phyloP scores from a whole-genome alignment of 2,888 invertebrate genomes.

The Drosophila merina region DNA sequence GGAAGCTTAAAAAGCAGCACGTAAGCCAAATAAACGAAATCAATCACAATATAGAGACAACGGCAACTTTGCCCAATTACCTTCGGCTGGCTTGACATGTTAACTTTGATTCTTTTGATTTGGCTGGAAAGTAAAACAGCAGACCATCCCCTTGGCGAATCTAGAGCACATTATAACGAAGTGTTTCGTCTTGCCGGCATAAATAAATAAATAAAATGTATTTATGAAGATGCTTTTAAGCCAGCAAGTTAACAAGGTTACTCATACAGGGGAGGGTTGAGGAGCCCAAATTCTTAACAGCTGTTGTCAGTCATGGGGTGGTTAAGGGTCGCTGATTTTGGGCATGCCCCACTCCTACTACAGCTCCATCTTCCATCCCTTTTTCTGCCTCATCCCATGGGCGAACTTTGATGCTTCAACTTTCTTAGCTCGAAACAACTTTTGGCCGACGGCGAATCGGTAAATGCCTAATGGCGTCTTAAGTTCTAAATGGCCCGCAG shows the following conservation, averaged over 20 bases:
- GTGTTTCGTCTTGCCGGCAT: constrained; percentile 74
- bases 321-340: constrained; percentile 63
- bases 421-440: constrained; percentile 37
- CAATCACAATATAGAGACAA: constrained; percentile 33
- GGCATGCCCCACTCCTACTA: background rate
- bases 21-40: constrained; percentile 56
- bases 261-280: constrained; percentile 30
- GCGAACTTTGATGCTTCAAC: constrained; percentile 41
- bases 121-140: constrained; percentile 54
- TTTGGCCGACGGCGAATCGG: constrained; percentile 66
- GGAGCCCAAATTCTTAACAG: constrained; percentile 68
- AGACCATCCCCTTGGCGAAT: constrained; percentile 37
- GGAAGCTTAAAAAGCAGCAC: constrained; percentile 57
- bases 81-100: constrained; percentile 65
- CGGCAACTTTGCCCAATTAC: constrained; percentile 58
- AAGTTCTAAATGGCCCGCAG: constrained; percentile 18
- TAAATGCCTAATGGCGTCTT: constrained; percentile 52
- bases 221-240: constrained; percentile 81
- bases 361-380: constrained; percentile 9
- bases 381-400: constrained; percentile 6
- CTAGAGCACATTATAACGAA: constrained; percentile 68
- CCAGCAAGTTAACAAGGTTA: constrained; percentile 75
- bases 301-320: constrained; percentile 71
- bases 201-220: constrained; percentile 81
- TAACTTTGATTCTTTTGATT: constrained; percentile 65